Conservation (phyloP, 2,888 invertebrate species). For the Lathronympha strigana region DNA sequence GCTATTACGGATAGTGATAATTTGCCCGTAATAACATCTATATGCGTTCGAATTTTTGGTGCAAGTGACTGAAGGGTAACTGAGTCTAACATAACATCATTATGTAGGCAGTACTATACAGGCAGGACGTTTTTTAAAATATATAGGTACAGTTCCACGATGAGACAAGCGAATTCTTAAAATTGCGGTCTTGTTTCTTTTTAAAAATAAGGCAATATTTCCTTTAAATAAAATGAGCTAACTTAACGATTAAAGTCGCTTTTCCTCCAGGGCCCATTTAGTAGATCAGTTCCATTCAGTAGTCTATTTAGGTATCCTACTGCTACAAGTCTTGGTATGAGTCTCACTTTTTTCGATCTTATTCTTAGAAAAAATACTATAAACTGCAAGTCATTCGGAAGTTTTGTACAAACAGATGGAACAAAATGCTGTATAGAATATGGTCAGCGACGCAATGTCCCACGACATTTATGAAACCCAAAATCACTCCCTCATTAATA, state of each 20-base stretch:
- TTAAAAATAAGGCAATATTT: not conserved
- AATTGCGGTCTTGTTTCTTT: too few relatives aligned
- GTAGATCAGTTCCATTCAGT: too few relatives aligned
- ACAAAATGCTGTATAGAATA: not conserved
- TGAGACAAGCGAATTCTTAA: too few relatives aligned
- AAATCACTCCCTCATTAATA: slow-evolving; percentile 32
- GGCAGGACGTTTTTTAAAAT: not conserved
- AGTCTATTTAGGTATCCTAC: too few relatives aligned
- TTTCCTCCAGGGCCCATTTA: too few relatives aligned
- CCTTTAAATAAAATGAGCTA: not conserved
- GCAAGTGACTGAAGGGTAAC: slow-evolving; percentile 22
- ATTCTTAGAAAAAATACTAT: too few relatives aligned
- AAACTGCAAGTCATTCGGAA: too few relatives aligned
- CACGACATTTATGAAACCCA: slow-evolving; percentile 19
- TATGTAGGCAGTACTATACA: not conserved
- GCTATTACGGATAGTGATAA: slow-evolving; percentile 38
- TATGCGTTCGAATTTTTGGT: slow-evolving; percentile 16
- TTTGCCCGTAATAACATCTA: slow-evolving; percentile 36
- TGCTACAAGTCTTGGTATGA: too few relatives aligned
- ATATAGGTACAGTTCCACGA: too few relatives aligned
- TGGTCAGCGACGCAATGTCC: not conserved
- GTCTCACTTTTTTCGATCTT: too few relatives aligned
- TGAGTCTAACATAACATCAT: not conserved
- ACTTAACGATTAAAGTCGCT: not conserved
- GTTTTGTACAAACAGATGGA: too few relatives aligned